Evolutionary conservation across 2,888 invertebrate species (phyloP).

Genomic region (Altica lythri): DNA sequence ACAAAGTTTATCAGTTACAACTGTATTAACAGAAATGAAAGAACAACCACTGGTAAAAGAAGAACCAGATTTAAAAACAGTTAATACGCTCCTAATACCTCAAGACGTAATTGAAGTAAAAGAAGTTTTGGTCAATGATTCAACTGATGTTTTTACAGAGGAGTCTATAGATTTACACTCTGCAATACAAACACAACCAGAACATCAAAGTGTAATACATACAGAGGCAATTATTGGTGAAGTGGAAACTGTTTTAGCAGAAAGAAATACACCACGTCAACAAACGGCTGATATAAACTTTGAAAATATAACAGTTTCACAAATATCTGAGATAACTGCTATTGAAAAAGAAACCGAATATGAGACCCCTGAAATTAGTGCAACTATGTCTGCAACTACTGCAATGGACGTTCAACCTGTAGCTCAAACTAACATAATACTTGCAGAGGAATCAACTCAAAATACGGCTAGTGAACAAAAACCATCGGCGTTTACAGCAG

Average conservation of each 20-base stretch:
- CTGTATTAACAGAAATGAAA: constrained; percentile 62
- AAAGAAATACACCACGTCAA: constrained; percentile 57
- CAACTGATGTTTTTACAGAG: constrained; percentile 54
- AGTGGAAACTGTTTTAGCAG: constrained; percentile 61
- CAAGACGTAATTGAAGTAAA: constrained; percentile 61
- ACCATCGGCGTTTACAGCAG: constrained; percentile 55
- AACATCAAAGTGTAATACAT: constrained; percentile 61
- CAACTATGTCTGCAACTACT: constrained; percentile 52
- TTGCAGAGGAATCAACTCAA: constrained; percentile 49
- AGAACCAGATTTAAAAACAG: constrained; percentile 36
- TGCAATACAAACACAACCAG: constrained; percentile 61
- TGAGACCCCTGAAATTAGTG: constrained; percentile 45
- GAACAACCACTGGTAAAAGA: constrained; percentile 60
- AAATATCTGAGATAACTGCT: constrained; percentile 56
- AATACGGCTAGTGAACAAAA: constrained; percentile 46
- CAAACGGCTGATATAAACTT: constrained; percentile 56
- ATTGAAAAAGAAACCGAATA: constrained; percentile 59
- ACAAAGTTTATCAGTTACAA: constrained; percentile 63
- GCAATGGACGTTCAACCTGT: constrained; percentile 54
- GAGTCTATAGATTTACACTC: constrained; percentile 54
- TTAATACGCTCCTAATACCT: constrained; percentile 50
- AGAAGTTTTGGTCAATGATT: constrained; percentile 63
- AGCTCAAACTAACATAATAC: constrained; percentile 56
- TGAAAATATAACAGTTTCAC: constrained; percentile 57
- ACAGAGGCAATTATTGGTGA: constrained; percentile 63